Conservation (phyloP, 2,888 invertebrate species). For the Odontocolon sp. region DNA sequence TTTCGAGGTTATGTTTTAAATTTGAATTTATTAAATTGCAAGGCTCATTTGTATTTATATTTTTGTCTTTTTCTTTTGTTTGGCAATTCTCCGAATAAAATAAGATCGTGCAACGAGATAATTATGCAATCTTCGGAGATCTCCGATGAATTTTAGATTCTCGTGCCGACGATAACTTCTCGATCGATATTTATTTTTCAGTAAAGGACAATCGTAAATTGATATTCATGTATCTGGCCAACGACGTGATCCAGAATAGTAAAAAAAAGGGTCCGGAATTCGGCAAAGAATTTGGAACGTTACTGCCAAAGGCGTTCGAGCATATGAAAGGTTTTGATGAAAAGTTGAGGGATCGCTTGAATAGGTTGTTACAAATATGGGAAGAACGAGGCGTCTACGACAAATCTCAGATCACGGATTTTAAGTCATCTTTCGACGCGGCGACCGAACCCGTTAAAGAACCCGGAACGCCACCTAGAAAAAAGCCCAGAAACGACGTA, state of each 20-base stretch:
- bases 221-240: conserved; percentile 98
- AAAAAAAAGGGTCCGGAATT: conserved; percentile 98
- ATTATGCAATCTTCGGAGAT: too few relatives aligned
- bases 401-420: conserved; percentile 89
- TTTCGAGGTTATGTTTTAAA: too few relatives aligned
- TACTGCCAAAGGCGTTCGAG: conserved; percentile 91
- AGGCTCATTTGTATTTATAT: too few relatives aligned
- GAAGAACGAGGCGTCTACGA: conserved; percentile 95
- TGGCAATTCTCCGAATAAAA: too few relatives aligned
- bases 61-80: too few relatives aligned
- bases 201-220: conserved; percentile 93
- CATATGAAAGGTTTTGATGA: conserved; percentile 90
- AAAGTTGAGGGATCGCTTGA: conserved; percentile 91
- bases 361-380: conserved; percentile 94
- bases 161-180: not conserved
- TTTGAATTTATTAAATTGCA: too few relatives aligned
- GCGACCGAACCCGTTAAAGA: conserved; percentile 68
- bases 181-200: conserved; percentile 81
- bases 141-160: too few relatives aligned
- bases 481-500: conserved; percentile 80
- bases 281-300: conserved; percentile 91
- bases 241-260: conserved; percentile 99
- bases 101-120: too few relatives aligned
- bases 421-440: conserved; percentile 84
- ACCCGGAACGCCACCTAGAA: conserved; percentile 79